Evolutionary conservation across 1,140 invertebrate species (phyloP).

Genomic region (Heterodera schachtii): DNA sequence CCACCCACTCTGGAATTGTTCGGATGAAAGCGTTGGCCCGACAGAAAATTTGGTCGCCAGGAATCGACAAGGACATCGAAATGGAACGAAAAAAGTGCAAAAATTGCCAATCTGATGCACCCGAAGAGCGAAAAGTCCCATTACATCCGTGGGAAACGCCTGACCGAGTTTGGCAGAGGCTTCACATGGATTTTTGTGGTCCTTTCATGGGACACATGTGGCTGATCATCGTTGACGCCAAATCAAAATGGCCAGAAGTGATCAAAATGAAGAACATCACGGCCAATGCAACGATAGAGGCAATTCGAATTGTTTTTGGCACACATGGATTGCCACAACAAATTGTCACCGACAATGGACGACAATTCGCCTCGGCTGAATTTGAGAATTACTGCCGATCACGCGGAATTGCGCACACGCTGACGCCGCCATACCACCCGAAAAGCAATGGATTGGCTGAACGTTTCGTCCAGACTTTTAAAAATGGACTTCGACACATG

Average conservation of each 20-base stretch:
- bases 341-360: constrained; percentile 66
- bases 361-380: constrained; percentile 59
- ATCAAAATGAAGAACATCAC: neutral
- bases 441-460: constrained; percentile 62
- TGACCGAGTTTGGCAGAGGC: neutral
- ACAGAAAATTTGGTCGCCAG: constrained; percentile 18
- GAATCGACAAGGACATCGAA: constrained; percentile 21
- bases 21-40: constrained; percentile 46
- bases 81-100: neutral
- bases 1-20: constrained; percentile 21
- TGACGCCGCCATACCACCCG: constrained; percentile 59
- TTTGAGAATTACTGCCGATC: constrained; percentile 58
- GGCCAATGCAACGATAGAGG: neutral
- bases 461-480: constrained; percentile 63
- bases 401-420: constrained; percentile 49
- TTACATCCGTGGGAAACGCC: constrained; percentile 5
- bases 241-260: constrained; percentile 16
- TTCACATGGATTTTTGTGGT: constrained; percentile 9
- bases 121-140: neutral
- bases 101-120: neutral
- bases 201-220: constrained; percentile 3
- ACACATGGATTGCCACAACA: constrained; percentile 49
- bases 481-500: constrained; percentile 13
- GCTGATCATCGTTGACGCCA: constrained; percentile 2
- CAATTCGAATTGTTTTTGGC: constrained; percentile 36